Evolutionary conservation across 2,113 vertebrate genomes (phyloP), one percentile per base, ranked within the genome.

Genomic region (Accipiter cooperii): DNA sequence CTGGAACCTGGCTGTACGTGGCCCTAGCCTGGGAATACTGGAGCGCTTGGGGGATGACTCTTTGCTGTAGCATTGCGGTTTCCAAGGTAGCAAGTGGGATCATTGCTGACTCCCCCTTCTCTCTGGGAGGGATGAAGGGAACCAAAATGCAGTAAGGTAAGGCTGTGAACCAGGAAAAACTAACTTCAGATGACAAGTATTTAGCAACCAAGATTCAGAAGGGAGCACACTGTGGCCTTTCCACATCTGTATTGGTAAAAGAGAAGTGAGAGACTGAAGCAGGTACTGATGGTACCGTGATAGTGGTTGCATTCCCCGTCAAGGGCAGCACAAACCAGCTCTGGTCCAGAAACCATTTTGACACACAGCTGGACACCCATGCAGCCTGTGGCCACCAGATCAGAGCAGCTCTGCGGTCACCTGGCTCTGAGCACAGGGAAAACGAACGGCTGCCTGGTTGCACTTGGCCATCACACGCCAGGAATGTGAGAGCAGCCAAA

Each of bases 391-490:
- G 47, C 4, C 52, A 73, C 17, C 18, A 44, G 38, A 10, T 28
- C 17, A 84, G 80, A 46, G 55, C 42, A 57, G 46, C 3, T 10
- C 40, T 65, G 69, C 6, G 7, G 31, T 54, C 17, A 28, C 51
- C 33, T 58, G 57, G 31, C 71, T 69, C 61, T 8, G 18, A 49
- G 38, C 38, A 55, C 14, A 13, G 42, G 63, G 49, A 69, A 13
- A 71, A 34, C 0, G 0, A 13, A 9, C 1, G 0, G 1, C 61
- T 79, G 33, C 36, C 51, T 44, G 1, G 8, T 78, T 63, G 87
- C 13, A 13, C 18, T 28, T 8, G 8, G 19, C 52, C 21, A 7
- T 2, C 1, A 10, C 31, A 6, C 2, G 0, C 17, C 22, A 6
- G 47, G 33, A 68, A 12, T 1, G 2, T 5, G 13, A 47, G 15